Conservation (phyloP, 2,113 vertebrate species). For the Cyanistes caeruleus region DNA sequence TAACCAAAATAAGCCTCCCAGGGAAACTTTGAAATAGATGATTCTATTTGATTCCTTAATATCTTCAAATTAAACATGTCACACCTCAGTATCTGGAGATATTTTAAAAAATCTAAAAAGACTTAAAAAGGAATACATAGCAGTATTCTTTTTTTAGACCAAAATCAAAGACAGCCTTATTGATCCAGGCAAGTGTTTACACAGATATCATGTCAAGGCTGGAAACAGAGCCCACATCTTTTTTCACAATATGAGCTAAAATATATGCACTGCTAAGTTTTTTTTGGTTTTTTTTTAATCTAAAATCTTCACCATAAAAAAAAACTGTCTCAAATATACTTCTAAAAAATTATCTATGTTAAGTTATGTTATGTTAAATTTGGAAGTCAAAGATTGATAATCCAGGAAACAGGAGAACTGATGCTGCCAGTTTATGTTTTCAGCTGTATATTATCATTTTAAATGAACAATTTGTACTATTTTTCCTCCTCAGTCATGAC, state of each 20-base stretch:
- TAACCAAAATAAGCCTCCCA: neutral
- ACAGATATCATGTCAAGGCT: neutral
- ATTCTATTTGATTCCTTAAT: neutral
- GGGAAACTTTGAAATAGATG: neutral
- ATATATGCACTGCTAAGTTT: neutral
- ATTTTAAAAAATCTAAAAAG: neutral
- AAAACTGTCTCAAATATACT: neutral
- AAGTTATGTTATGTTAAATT: neutral
- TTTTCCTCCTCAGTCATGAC: neutral
- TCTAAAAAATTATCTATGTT: neutral
- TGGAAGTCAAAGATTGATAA: neutral
- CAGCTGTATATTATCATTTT: neutral
- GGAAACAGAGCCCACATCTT: neutral
- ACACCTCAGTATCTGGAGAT: neutral
- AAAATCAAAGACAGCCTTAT: neutral
- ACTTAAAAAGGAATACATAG: neutral
- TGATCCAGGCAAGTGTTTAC: neutral
- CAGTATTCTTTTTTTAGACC: neutral
- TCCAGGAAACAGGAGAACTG: neutral
- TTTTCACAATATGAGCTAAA: neutral
- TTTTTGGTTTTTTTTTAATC: neutral
- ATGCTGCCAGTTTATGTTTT: neutral
- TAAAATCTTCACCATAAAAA: neutral
- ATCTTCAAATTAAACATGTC: neutral
- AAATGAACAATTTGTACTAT: neutral